Conservation (phyloP, 2,797 vertebrate genomes). For the Poeciliopsis turneri region DNA sequence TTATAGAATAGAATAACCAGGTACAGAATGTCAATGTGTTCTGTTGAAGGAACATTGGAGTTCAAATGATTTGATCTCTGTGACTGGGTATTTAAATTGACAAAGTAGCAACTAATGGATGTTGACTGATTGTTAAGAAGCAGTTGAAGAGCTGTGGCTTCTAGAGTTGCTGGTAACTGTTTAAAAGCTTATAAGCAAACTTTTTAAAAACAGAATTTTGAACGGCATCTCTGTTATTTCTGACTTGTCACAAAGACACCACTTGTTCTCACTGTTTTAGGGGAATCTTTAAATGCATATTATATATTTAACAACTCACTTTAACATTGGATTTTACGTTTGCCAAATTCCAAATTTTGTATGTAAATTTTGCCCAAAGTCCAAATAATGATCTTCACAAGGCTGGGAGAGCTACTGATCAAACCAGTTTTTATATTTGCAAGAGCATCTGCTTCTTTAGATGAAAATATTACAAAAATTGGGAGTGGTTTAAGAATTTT, state of each 20-base stretch:
- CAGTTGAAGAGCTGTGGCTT: not conserved
- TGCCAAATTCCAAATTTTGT: not conserved
- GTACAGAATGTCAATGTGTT: not conserved
- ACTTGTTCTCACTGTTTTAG: not conserved
- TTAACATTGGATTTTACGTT: not conserved
- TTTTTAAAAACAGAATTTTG: not conserved
- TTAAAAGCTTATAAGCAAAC: not conserved
- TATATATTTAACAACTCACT: not conserved
- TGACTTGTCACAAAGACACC: not conserved
- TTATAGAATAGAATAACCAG: not conserved
- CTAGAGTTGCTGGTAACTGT: not conserved
- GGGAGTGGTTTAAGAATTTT: not conserved
- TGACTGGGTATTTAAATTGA: not conserved
- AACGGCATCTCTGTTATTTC: not conserved
- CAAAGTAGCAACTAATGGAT: not conserved
- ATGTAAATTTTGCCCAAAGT: not conserved
- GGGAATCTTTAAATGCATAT: not conserved
- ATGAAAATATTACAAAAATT: not conserved
- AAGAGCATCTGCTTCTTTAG: not conserved
- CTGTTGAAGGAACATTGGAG: not conserved
- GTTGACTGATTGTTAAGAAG: not conserved
- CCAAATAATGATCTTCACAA: not conserved
- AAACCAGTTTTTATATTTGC: not conserved
- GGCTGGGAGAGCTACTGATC: not conserved
- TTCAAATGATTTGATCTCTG: not conserved